Conservation (phyloP, 2,888 invertebrate genomes). For the Rotaria sp. region DNA sequence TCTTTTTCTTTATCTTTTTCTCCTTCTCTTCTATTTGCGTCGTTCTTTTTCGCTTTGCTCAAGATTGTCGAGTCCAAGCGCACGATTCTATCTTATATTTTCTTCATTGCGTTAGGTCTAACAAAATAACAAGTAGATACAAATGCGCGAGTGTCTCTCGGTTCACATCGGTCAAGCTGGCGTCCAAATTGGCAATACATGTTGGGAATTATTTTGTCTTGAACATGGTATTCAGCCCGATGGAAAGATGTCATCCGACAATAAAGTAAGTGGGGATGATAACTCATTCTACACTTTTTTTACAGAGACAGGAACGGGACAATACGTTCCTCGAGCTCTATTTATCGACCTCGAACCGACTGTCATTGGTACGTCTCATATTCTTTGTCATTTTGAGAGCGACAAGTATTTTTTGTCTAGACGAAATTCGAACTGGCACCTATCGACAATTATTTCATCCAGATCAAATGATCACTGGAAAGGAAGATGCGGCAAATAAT, state of each 20-base stretch:
- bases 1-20: too few relatives aligned
- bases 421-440: slow-evolving; percentile 50
- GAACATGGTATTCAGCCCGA: slow-evolving; percentile 57
- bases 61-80: too few relatives aligned
- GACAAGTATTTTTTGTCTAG: slow-evolving; percentile 52
- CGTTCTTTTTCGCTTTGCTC: too few relatives aligned
- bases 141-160: slow-evolving; percentile 8
- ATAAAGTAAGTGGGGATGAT: slow-evolving; percentile 60
- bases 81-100: too few relatives aligned
- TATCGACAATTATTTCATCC: slow-evolving; percentile 53
- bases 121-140: too few relatives aligned
- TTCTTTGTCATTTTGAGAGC: slow-evolving; percentile 27
- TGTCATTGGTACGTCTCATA: slow-evolving; percentile 67
- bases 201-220: slow-evolving; percentile 61
- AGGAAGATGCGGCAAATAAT: slow-evolving; percentile 79
- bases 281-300: slow-evolving; percentile 74
- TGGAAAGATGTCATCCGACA: slow-evolving; percentile 41
- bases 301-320: slow-evolving; percentile 81
- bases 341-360: slow-evolving; percentile 93
- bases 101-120: too few relatives aligned
- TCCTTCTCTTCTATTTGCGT: too few relatives aligned
- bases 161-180: slow-evolving; percentile 46
- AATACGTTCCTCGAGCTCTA: slow-evolving; percentile 64
- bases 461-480: slow-evolving; percentile 59
- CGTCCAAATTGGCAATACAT: slow-evolving; percentile 59